Conservation (phyloP, 2,797 vertebrate genomes). For the Taenioides sp. region DNA sequence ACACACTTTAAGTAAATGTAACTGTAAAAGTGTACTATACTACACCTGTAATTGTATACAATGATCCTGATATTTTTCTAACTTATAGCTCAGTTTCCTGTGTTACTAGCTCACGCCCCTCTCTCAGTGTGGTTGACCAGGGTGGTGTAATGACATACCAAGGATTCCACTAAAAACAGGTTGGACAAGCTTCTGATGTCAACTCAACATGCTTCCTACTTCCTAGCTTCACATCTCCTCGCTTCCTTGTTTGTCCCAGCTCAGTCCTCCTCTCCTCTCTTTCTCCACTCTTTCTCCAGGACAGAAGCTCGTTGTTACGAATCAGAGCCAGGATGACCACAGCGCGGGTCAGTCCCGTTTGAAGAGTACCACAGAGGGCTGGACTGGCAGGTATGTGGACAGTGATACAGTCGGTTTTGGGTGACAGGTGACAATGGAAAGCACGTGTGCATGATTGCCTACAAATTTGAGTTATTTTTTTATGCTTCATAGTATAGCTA, state of each 20-base stretch:
- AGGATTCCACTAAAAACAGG: conserved; percentile 61
- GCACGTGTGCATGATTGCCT: neutral
- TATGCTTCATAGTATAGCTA: too few relatives aligned
- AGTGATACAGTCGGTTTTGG: conserved; percentile 16
- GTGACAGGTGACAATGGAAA: neutral
- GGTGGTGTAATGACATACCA: conserved; percentile 33
- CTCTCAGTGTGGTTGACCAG: neutral
- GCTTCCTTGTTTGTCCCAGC: conserved; percentile 41
- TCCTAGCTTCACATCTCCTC: conserved; percentile 26
- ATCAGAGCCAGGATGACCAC: conserved; percentile 16
- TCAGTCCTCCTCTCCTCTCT: conserved; percentile 30
- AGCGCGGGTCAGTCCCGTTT: conserved; percentile 9
- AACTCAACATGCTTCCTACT: conserved; percentile 35
- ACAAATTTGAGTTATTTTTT: too few relatives aligned
- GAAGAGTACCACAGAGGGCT: conserved; percentile 12
- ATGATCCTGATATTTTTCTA: neutral
- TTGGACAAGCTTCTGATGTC: conserved; percentile 50
- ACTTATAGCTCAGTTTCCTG: neutral
- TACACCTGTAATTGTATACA: too few relatives aligned
- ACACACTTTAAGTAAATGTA: too few relatives aligned
- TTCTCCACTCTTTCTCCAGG: conserved; percentile 12
- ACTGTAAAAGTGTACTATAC: too few relatives aligned
- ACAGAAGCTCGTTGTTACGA: neutral
- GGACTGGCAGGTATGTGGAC: conserved; percentile 2
- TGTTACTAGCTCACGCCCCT: neutral